Evolutionary conservation across 2,797 vertebrate species (phyloP), one percentile per base, ranked within the genome.

Genomic region (Characodon lateralis): DNA sequence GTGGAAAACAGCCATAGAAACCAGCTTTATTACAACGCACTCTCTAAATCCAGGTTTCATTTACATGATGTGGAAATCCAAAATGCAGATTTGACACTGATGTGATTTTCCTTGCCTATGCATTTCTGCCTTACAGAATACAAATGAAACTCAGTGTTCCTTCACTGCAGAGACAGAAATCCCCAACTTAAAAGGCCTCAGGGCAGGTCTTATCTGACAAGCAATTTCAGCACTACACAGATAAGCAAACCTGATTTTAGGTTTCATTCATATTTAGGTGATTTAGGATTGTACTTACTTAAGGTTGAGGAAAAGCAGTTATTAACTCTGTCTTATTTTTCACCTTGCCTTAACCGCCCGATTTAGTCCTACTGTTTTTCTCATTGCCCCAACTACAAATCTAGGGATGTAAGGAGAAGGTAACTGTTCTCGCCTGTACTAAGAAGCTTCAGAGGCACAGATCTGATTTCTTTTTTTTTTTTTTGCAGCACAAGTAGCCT

Each of bases 1-100:
- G 65, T n/a, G 39, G 65, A 46, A 69, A 46, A 16, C 41, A 59
- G 55, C 0, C 41, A 16, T 28, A 50, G 59, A 78, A 73, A 58
- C 14, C 71, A 26, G 14, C 26, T 58, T 31, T 3, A 31, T 55
- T 28, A 55, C 46, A 69, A 24, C 46, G 5, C 66, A 13, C 43
- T 8, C n/a, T 59, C 72, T 43, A 12, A 24, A 58, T 22, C 22
- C 22, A 50, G 28, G 39, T 69, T 74, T 74, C 63, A 79, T 79
- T 79, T 79, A 70, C 71, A 31, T 28, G 16, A 56, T 22, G 66
- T 10, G 55, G 56, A 56, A 6, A 13, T 7, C 7, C 5, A 1
- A 20, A 63, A 74, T 61, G 6, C 66, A 41, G 20, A 78, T 31
- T 69, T 69, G 77, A 50, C 41, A 31, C 39, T 1, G 39, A 69